Evolutionary conservation across 2,888 invertebrate species (phyloP).

Genomic region (Xiphydria camelus): DNA sequence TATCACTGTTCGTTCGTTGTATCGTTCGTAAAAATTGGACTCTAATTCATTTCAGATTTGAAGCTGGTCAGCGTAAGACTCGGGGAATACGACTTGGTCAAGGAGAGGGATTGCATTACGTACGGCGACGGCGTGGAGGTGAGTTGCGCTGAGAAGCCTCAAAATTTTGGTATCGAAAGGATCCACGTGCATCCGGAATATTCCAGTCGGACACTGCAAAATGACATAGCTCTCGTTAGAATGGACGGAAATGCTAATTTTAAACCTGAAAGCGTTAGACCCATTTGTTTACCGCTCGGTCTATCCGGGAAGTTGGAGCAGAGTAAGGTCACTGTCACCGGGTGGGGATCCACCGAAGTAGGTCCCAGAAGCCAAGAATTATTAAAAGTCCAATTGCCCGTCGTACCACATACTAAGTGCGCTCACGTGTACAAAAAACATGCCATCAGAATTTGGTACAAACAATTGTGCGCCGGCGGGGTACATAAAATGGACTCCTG

Average conservation of each 20-base stretch:
- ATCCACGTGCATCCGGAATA: slow-evolving; percentile 30
- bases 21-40: not conserved
- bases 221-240: slow-evolving; percentile 40
- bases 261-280: slow-evolving; percentile 24
- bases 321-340: slow-evolving; percentile 24
- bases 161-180: slow-evolving; percentile 30
- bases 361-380: slow-evolving; percentile 21
- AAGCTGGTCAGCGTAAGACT: slow-evolving; percentile 30
- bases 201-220: slow-evolving; percentile 16
- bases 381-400: slow-evolving; percentile 24
- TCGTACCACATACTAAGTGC: slow-evolving; percentile 22
- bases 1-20: not conserved
- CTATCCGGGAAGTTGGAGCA: not conserved
- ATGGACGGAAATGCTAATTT: slow-evolving; percentile 24
- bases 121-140: slow-evolving; percentile 18
- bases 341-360: slow-evolving; percentile 37
- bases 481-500: slow-evolving; percentile 30
- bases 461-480: slow-evolving; percentile 44
- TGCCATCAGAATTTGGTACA: slow-evolving; percentile 18
- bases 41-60: slow-evolving; percentile 17
- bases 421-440: slow-evolving; percentile 17
- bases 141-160: slow-evolving; percentile 34
- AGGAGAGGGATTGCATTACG: slow-evolving; percentile 34
- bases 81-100: slow-evolving; percentile 36
- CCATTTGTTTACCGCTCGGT: slow-evolving; percentile 37